These are phyloP conservation scores for Eueremaeus valkanovi DNA, from an alignment of 2,888 invertebrate genomes.

Conservation along the genomic window DNA sequence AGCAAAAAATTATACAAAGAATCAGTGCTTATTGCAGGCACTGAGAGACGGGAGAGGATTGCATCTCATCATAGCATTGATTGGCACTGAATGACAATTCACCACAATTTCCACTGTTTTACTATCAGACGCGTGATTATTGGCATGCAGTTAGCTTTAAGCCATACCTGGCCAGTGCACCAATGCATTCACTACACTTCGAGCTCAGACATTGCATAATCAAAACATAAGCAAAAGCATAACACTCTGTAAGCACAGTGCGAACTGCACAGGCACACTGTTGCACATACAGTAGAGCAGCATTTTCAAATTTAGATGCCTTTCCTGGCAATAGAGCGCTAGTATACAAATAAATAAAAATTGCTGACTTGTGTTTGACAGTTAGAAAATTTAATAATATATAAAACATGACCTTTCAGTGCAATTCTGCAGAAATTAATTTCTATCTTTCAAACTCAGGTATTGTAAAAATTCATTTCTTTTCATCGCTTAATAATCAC, in stretches of 20 bases:
- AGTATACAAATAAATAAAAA: conserved; percentile 24
- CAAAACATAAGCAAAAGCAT: neutral
- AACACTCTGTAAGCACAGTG: neutral
- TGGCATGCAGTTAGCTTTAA: neutral
- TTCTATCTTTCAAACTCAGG: neutral
- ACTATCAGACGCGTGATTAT: conserved; percentile 6
- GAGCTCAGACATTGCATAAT: neutral
- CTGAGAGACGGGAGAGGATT: neutral
- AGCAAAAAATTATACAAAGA: conserved; percentile 11
- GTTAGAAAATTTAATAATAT: conserved; percentile 11
- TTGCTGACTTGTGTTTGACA: neutral
- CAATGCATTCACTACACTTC: neutral
- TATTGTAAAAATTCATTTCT: conserved; percentile 1
- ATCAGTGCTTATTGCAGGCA: neutral
- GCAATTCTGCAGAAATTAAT: conserved; percentile 21
- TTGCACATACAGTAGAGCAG: too few relatives aligned
- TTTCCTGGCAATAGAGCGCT: neutral
- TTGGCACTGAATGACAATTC: conserved; percentile 24
- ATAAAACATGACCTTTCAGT: conserved; percentile 14
- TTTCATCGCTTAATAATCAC: neutral
- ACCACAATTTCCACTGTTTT: conserved; percentile 9
- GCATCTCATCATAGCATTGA: conserved; percentile 19
- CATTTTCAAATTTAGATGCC: too few relatives aligned
- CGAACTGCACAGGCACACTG: too few relatives aligned
- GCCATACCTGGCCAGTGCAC: neutral